These are phyloP conservation scores for Pithys albifrons DNA, from an alignment of 2,113 vertebrate genomes.

Conservation along the genomic window DNA sequence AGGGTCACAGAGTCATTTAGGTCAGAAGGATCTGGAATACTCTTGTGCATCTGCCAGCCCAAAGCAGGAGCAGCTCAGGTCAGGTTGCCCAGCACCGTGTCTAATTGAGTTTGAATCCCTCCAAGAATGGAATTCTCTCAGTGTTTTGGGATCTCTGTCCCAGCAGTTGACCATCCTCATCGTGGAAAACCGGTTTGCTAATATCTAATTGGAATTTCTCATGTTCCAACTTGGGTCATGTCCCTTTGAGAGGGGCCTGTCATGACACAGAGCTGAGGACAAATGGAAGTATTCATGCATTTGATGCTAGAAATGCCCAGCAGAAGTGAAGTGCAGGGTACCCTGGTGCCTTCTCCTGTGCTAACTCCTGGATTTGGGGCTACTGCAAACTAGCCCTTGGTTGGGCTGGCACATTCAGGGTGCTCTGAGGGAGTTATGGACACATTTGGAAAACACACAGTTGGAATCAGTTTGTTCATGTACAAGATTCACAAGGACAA, in stretches of 20 bases:
- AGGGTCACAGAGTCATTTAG: not conserved
- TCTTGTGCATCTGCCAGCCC: not conserved
- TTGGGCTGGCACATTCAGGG: not conserved
- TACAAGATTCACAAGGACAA: not conserved
- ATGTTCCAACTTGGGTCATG: rapidly evolving
- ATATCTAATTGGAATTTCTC: not conserved
- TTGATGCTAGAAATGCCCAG: not conserved
- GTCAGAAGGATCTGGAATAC: not conserved
- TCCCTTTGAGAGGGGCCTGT: not conserved
- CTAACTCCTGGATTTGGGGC: rapidly evolving
- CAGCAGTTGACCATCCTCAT: not conserved
- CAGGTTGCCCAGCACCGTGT: not conserved
- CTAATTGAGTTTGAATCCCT: not conserved
- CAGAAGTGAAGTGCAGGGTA: not conserved
- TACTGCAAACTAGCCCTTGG: rapidly evolving
- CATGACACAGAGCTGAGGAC: not conserved
- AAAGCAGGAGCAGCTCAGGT: not conserved
- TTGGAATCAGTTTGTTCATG: not conserved
- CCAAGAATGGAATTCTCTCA: not conserved
- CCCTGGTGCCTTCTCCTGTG: not conserved
- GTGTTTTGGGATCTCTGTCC: not conserved
- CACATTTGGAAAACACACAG: not conserved
- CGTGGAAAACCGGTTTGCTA: not conserved
- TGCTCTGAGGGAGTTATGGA: not conserved
- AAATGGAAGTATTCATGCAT: not conserved